Evolutionary conservation across 2,797 vertebrate species (phyloP).

Genomic region (Rousettus madagascariensis): DNA sequence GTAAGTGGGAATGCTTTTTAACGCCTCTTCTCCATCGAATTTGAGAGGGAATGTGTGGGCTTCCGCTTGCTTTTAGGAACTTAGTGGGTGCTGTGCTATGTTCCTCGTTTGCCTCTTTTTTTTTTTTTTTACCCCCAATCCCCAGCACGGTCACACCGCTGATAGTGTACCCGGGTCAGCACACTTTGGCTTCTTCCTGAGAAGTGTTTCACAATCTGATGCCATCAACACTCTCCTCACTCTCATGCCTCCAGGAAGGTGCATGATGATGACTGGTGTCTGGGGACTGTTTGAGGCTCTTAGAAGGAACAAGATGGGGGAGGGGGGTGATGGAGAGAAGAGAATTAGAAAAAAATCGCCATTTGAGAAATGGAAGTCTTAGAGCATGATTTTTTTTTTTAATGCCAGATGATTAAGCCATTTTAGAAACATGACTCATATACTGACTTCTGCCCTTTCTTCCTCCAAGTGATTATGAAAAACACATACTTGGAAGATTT

Average conservation of each 20-base stretch:
- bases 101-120: neutral
- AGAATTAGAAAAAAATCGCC: neutral
- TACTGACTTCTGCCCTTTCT: slow-evolving; percentile 49
- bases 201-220: neutral
- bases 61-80: neutral
- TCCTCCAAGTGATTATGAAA: slow-evolving; percentile 65
- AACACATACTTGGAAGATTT: slow-evolving; percentile 69
- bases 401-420: neutral
- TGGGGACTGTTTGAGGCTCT: neutral
- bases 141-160: neutral
- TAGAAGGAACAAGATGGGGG: neutral
- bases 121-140: neutral
- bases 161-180: neutral
- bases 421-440: slow-evolving; percentile 63
- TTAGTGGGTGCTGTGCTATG: neutral
- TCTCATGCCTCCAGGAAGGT: neutral
- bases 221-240: neutral
- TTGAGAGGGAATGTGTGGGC: neutral
- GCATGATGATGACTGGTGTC: neutral
- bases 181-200: neutral
- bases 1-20: neutral
- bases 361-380: slow-evolving; percentile 28
- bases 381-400: neutral
- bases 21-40: neutral
- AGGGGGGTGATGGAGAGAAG: neutral